These are phyloP conservation scores for Malachius bipustulatus DNA, from an alignment of 2,888 invertebrate genomes.

Conservation along the genomic window DNA sequence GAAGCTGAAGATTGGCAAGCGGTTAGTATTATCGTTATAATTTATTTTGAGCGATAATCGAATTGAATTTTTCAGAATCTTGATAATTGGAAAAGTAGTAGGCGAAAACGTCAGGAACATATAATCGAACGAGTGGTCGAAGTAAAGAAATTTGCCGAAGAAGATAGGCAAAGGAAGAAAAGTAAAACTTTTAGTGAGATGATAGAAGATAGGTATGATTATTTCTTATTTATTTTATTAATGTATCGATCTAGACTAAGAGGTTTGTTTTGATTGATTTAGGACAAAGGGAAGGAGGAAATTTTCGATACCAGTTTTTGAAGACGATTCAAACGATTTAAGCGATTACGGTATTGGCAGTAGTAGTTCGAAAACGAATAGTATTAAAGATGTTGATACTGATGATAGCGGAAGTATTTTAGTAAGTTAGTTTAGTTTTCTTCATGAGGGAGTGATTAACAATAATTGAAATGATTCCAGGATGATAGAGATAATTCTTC, in stretches of 20 bases:
- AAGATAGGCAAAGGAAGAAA: slow-evolving; percentile 59
- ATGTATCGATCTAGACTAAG: too few species aligned
- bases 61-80: slow-evolving; percentile 53
- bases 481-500: slow-evolving; percentile 29
- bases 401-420: slow-evolving; percentile 32
- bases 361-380: slow-evolving; percentile 31
- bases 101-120: slow-evolving; percentile 84
- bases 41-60: slow-evolving; percentile 2
- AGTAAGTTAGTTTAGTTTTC: slow-evolving; percentile 22
- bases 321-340: slow-evolving; percentile 71
- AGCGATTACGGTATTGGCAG: slow-evolving; percentile 65
- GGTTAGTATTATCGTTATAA: too few species aligned
- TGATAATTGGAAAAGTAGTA: slow-evolving; percentile 87
- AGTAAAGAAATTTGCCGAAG: slow-evolving; percentile 68
- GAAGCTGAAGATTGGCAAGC: slow-evolving; percentile 88
- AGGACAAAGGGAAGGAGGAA: slow-evolving; percentile 47
- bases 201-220: slow-evolving; percentile 68
- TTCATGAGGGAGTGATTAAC: too few species aligned
- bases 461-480: too few species aligned
- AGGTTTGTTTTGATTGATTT: too few species aligned
- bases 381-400: slow-evolving; percentile 33
- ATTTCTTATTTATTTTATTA: slow-evolving; percentile 4
- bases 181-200: slow-evolving; percentile 92
- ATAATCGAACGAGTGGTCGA: slow-evolving; percentile 83
- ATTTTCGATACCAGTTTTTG: slow-evolving; percentile 53